Conservation (phyloP, 2,888 invertebrate genomes). For the Ormia ochracea region DNA sequence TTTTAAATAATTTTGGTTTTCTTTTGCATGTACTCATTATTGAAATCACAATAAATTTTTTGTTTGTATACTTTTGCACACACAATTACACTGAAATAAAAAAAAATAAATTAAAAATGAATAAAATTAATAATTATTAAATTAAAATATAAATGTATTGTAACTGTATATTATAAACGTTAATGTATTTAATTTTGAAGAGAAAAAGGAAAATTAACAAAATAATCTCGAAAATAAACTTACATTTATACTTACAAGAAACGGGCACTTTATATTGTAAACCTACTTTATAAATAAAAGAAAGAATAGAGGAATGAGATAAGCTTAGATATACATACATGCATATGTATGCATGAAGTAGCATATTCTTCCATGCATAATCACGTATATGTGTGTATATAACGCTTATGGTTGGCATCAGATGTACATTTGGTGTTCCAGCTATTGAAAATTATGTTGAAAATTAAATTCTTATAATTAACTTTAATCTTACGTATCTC, state of each 20-base stretch:
- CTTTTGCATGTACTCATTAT: slow-evolving; percentile 1
- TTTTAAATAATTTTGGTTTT: slow-evolving; percentile 9
- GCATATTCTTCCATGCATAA: too few relatives aligned
- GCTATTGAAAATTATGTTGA: too few relatives aligned
- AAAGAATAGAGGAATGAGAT: background rate
- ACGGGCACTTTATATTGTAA: slow-evolving; percentile 19
- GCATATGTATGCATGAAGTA: too few relatives aligned
- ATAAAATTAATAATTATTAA: slow-evolving; percentile 24
- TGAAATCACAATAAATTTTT: background rate
- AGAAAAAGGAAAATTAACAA: slow-evolving; percentile 7
- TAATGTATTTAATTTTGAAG: slow-evolving; percentile 28
- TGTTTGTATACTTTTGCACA: background rate
- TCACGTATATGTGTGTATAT: too few relatives aligned
- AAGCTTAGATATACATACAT: background rate
- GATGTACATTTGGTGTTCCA: background rate
- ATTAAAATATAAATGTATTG: slow-evolving; percentile 40
- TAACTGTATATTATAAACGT: slow-evolving; percentile 50
- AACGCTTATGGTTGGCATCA: background rate
- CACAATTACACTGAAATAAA: background rate
- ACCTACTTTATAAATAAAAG: background rate
- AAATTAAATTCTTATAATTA: slow-evolving; percentile 1
- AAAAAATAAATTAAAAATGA: background rate
- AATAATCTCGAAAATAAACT: slow-evolving; percentile 24
- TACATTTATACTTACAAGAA: slow-evolving; percentile 10
- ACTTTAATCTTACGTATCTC: slow-evolving; percentile 25